Percentiles rank a stretch among this genome's conserved stretches.
Evolutionary conservation across 2,888 invertebrate species (phyloP).

Genomic region (Meteorus colon): DNA sequence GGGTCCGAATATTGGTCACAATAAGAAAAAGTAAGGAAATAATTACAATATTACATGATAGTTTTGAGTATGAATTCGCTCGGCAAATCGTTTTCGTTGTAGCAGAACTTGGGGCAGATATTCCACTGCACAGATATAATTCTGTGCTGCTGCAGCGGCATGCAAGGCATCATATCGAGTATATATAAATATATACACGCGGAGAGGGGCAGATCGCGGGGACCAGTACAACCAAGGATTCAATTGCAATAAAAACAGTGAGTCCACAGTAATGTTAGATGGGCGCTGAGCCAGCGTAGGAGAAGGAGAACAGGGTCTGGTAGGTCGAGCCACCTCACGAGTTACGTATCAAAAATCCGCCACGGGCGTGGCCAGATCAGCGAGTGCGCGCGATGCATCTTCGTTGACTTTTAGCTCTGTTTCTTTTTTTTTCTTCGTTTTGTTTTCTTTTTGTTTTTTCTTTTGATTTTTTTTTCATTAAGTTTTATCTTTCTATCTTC

Average conservation of each 20-base stretch:
- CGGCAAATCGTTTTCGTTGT: not conserved
- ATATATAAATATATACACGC: not conserved
- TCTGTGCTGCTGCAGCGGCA: conserved; percentile 45
- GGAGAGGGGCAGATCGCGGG: conserved; percentile 49
- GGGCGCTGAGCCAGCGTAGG: conserved; percentile 49
- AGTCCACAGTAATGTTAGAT: conserved; percentile 65
- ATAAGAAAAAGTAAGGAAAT: too few species aligned
- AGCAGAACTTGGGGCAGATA: not conserved
- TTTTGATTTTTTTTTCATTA: conserved; percentile 38
- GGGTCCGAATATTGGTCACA: too few species aligned
- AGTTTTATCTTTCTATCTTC: conserved; percentile 24
- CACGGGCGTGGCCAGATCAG: conserved; percentile 72
- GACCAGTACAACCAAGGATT: conserved; percentile 59
- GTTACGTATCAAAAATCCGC: conserved; percentile 73
- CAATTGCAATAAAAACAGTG: conserved; percentile 72
- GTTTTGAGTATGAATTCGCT: not conserved
- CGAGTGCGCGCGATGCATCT: conserved; percentile 64
- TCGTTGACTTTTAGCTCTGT: conserved; percentile 55
- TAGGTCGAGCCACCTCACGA: conserved; percentile 73
- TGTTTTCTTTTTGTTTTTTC: conserved; percentile 44
- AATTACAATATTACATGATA: too few species aligned
- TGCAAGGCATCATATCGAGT: conserved; percentile 38
- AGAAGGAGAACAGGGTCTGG: conserved; percentile 66
- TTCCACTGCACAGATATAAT: conserved; percentile 27
- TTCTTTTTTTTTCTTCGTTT: conserved; percentile 42